phyloP scores from a whole-genome alignment of 2,888 invertebrate genomes.

The Halictus quadricinctus region DNA sequence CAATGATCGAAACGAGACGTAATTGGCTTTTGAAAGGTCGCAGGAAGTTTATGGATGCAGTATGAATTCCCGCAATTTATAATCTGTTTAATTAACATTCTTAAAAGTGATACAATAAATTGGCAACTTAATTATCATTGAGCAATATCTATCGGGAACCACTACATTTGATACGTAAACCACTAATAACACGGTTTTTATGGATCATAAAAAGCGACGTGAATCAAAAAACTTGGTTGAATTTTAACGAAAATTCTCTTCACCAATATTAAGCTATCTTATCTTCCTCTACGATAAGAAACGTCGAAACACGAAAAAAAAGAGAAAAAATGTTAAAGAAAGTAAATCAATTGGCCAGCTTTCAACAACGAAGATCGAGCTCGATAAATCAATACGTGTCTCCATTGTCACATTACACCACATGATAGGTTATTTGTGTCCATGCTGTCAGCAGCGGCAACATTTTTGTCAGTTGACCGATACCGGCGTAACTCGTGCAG shows the following conservation, averaged over 20 bases:
- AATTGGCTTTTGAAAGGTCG: neutral
- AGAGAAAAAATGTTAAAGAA: neutral
- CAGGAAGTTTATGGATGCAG: neutral
- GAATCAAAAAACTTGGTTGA: no score
- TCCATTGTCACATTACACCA: slow-evolving; percentile 44
- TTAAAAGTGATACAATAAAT: neutral
- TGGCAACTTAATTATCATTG: neutral
- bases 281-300: neutral
- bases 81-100: neutral
- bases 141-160: neutral
- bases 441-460: neutral
- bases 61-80: neutral
- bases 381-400: slow-evolving; percentile 32
- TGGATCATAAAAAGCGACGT: neutral
- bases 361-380: slow-evolving; percentile 3
- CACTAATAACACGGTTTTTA: neutral
- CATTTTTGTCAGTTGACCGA: slow-evolving; percentile 38
- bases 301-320: neutral
- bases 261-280: neutral
- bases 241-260: neutral
- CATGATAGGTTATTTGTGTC: slow-evolving; percentile 45
- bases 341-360: neutral
- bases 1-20: neutral
- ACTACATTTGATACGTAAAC: neutral
- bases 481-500: slow-evolving; percentile 24